Base-by-base conservation (phyloP, 1,140 invertebrate genomes). In the Sycobia sp. region DNA sequence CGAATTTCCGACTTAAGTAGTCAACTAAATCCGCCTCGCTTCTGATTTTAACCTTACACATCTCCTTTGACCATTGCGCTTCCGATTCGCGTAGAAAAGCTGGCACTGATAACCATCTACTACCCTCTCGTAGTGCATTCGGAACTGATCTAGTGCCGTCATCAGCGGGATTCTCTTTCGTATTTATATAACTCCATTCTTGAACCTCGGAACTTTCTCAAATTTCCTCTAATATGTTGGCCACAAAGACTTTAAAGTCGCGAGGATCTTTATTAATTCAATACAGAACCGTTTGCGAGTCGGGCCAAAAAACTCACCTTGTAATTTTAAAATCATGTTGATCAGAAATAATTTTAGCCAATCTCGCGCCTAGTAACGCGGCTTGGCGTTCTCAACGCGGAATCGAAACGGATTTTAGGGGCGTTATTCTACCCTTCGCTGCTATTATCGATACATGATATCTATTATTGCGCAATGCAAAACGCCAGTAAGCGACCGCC, bases 231-330 rank as follows among this genome's bases (percentile, higher is more conserved):
- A 50, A 29, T 7, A 22, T 41, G 16, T 50, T 60, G 2, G 34
- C 32, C 2, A 60, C 57, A 27, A 50, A 50, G 2, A 23, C 13
- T 39, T 39, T 25, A 29, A 7, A 39, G 3, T 2, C 3, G n/a
- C 25, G 11, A n/a, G 47, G 58, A 18, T 51, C 58, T 16, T 13
- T 18, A 32, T 51, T 60, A 18, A 60, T 50, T 47, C 58, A 60
- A 18, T 38, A 5, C 16, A 59, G 16, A 29, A 59, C 34, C 2
- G 29, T 59, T 14, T 16, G 1, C 13, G 56, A 59, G 22, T 47
- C 44, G 7, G 16, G 14, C 56, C 43, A 59, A 36, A 59, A 59
- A 16, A 49, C 11, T 3, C 32, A 3, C 29, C 22, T 3, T 1
- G 14, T 13, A 13, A 59, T 39, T n/a, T 18, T 4, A 47, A 59